Conservation (phyloP, 2,888 invertebrate species). For the Ceraclea dissimilis region DNA sequence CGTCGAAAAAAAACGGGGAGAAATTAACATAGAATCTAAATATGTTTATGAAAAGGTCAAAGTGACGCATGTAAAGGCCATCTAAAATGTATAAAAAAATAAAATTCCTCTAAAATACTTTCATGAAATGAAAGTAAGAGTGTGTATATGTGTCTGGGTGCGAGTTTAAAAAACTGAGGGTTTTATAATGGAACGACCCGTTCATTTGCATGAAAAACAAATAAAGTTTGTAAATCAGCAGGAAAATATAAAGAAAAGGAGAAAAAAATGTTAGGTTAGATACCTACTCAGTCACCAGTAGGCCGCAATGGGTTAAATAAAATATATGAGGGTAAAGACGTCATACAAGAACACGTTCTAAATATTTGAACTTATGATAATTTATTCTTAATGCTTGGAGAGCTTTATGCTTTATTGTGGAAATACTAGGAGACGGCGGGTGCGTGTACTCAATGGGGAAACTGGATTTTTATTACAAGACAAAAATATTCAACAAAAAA, state of each 20-base stretch:
- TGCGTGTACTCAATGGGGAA: no score
- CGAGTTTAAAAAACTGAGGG: neutral
- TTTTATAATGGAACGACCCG: neutral
- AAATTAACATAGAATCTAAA: no score
- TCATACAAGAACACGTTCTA: neutral
- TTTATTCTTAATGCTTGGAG: neutral
- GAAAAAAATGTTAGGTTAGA: neutral
- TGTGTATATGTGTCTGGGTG: neutral
- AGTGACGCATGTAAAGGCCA: no score
- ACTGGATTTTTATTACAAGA: no score
- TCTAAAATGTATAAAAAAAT: no score
- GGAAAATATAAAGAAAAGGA: neutral
- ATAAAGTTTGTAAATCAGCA: slow-evolving; percentile 5
- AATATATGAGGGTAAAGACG: slow-evolving; percentile 3
- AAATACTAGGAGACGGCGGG: neutral
- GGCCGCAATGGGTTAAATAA: neutral
- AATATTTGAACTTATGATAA: neutral
- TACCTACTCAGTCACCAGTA: neutral
- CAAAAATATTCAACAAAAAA: no score
- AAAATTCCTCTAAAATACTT: no score
- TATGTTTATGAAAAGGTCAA: no score
- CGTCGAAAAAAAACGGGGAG: no score
- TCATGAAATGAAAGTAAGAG: no score
- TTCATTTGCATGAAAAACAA: slow-evolving; percentile 5
- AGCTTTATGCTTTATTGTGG: neutral